A percentile compares a stretch with the other conserved stretches of the same genome.
These are phyloP conservation scores for Dendrocincla tyrannina DNA, from an alignment of 2,797 vertebrate genomes.

Conservation along the genomic window DNA sequence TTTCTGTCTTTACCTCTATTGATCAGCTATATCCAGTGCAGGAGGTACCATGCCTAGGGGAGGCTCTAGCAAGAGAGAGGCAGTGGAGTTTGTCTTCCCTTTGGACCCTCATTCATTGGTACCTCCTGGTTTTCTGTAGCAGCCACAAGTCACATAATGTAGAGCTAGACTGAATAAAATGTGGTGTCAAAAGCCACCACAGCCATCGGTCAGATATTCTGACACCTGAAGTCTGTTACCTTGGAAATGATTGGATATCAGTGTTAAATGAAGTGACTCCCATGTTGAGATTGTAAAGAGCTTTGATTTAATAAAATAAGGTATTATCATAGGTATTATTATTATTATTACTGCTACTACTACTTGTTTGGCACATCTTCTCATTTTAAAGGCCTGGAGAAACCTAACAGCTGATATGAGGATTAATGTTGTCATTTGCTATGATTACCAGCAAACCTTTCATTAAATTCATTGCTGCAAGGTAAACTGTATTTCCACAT, in stretches of 20 bases:
- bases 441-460: constrained; percentile 37
- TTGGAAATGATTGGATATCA: background rate
- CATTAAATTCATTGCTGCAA: constrained; percentile 30
- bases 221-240: background rate
- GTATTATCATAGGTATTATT: background rate
- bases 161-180: background rate
- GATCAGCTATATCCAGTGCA: background rate
- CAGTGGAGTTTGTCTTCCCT: background rate
- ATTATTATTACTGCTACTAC: background rate
- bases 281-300: background rate
- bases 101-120: background rate
- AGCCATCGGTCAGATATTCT: background rate
- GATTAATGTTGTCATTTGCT: constrained; percentile 44
- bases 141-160: background rate
- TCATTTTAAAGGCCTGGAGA: constrained; percentile 4
- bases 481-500: constrained; percentile 20
- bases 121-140: background rate
- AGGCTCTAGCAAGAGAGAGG: background rate
- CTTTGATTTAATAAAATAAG: background rate
- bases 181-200: background rate
- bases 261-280: background rate
- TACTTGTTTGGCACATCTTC: background rate
- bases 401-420: background rate
- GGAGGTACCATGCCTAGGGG: background rate
- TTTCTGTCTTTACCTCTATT: background rate